A percentile compares a stretch with the other conserved stretches of the same genome.
Conservation (phyloP, 2,113 vertebrate species). For the Calyptomena viridis region DNA sequence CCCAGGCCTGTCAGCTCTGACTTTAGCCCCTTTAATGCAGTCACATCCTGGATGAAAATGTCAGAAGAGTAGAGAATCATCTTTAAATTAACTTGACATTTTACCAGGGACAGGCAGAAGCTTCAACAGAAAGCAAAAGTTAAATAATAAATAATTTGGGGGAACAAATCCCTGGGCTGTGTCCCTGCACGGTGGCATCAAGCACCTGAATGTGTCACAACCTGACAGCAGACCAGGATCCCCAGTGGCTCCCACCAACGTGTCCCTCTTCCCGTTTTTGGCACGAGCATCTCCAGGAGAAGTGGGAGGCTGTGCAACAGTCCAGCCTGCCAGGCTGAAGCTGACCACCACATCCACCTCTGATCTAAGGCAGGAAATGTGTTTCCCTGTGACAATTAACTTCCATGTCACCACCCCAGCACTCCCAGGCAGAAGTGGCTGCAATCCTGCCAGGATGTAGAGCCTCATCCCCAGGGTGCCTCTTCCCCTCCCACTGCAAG, state of each 20-base stretch:
- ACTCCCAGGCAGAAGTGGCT: background rate
- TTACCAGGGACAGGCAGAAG: background rate
- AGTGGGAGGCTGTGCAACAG: rapidly evolving
- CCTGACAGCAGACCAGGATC: background rate
- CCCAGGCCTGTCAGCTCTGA: background rate
- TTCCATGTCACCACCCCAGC: rapidly evolving
- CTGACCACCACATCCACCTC: rapidly evolving
- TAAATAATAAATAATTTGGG: constrained; percentile 27
- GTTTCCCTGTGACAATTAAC: rapidly evolving
- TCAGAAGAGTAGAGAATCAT: background rate
- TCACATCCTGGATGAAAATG: constrained; percentile 53
- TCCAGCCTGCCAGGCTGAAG: rapidly evolving
- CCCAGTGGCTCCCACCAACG: rapidly evolving
- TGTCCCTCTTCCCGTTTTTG: rapidly evolving
- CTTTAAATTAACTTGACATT: constrained; percentile 68
- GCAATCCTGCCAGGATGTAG: rapidly evolving
- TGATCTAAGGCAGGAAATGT: background rate
- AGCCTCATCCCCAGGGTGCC: rapidly evolving
- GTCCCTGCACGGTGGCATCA: background rate
- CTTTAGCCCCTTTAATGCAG: background rate
- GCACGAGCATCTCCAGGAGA: rapidly evolving
- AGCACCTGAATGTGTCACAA: rapidly evolving
- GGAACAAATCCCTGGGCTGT: background rate
- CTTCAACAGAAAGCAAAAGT: background rate
- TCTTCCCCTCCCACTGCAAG: background rate